Conservation (phyloP, 2,888 invertebrate species). For the Platycheirus albimanus region DNA sequence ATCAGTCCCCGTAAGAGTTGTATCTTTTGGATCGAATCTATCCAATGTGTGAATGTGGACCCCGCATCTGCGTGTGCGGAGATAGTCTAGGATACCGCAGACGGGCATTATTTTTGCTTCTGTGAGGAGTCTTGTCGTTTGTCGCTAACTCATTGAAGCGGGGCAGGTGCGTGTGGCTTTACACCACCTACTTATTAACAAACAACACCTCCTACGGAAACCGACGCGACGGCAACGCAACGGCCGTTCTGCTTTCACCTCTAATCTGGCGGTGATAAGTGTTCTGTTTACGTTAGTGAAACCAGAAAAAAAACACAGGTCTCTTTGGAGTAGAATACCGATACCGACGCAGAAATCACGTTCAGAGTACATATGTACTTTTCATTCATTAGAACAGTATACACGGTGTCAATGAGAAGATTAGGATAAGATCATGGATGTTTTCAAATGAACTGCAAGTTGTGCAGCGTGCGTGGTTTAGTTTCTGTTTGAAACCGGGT, state of each 20-base stretch:
- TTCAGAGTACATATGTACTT: constrained; percentile 25
- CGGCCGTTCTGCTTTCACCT: constrained; percentile 76
- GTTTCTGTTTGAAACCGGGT: constrained; percentile 3
- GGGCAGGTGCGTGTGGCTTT: constrained; percentile 36
- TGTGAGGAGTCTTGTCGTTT: constrained; percentile 27
- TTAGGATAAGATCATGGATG: not conserved
- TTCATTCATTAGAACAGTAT: constrained; percentile 43
- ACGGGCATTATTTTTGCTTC: constrained; percentile 7
- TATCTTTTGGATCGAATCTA: constrained; percentile 14
- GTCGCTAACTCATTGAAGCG: not conserved
- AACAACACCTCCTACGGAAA: constrained; percentile 59
- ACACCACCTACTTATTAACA: constrained; percentile 42
- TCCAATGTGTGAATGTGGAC: constrained; percentile 16
- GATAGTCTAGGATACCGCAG: constrained; percentile 43
- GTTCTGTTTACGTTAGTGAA: constrained; percentile 66
- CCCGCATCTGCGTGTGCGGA: constrained; percentile 3
- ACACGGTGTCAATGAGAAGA: not conserved
- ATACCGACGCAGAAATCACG: constrained; percentile 40
- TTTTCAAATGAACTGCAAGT: constrained; percentile 12
- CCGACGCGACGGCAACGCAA: too few species aligned
- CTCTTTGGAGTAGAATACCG: constrained; percentile 45
- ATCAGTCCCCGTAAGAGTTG: constrained; percentile 15
- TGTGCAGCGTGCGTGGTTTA: not conserved
- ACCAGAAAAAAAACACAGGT: constrained; percentile 40
- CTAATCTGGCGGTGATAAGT: constrained; percentile 32